Conservation (phyloP, 2,888 invertebrate species). For the Lasioglossum leucozonium region DNA sequence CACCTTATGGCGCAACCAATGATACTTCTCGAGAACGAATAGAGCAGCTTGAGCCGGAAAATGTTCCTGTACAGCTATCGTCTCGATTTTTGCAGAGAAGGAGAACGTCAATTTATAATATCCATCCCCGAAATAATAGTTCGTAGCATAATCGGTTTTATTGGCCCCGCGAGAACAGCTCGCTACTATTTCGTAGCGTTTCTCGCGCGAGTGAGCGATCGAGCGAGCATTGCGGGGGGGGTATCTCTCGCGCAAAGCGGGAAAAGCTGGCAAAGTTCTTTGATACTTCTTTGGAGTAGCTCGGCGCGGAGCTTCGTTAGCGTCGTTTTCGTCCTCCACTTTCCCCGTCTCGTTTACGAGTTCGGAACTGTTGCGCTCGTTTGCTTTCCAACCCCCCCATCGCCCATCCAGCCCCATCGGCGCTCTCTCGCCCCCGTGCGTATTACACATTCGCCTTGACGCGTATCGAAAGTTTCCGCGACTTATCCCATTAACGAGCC, state of each 20-base stretch:
- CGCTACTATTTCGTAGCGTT: background rate
- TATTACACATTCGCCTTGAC: slow-evolving; percentile 59
- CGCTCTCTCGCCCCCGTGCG: slow-evolving; percentile 42
- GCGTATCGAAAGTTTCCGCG: slow-evolving; percentile 71
- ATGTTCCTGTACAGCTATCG: background rate
- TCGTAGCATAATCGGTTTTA: background rate
- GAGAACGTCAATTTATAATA: background rate
- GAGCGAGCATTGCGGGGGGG: background rate
- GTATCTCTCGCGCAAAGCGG: background rate
- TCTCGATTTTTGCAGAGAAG: background rate
- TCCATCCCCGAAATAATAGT: background rate
- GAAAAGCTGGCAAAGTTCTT: slow-evolving; percentile 34
- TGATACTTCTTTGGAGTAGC: slow-evolving; percentile 35
- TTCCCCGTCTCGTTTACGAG: slow-evolving; percentile 60
- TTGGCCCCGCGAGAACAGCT: background rate
- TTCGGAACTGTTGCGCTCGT: slow-evolving; percentile 69
- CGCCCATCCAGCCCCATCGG: background rate
- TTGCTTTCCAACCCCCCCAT: slow-evolving; percentile 47
- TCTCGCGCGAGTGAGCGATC: background rate
- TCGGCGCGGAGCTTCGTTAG: slow-evolving; percentile 53
- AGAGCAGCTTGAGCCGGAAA: background rate
- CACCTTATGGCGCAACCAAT: background rate
- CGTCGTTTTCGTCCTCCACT: slow-evolving; percentile 49
- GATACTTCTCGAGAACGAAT: background rate
- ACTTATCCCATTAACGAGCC: slow-evolving; percentile 74